Base-by-base conservation (phyloP, 2,113 vertebrate genomes). In the Saguinus imperator region DNA sequence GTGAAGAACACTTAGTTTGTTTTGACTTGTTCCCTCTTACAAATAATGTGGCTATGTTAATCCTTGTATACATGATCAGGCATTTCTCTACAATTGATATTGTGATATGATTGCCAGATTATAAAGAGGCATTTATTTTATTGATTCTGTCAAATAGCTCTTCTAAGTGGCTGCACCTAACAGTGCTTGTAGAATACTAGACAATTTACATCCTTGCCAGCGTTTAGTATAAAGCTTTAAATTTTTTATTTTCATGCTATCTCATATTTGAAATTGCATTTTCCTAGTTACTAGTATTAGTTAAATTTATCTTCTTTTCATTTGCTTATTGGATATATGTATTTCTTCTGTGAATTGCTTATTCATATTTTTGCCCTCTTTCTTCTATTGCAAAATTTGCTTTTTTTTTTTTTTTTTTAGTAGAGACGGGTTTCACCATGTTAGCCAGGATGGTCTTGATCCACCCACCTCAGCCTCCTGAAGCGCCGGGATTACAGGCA, bases 401-500 rank as follows among this genome's bases (percentile, higher is more conserved):
- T 88, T 88, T 95, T 61, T 61, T 40, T 80, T 72, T 91, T 96
- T 61, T 68, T 35, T 79, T 72, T 91, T 95, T 17, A 52, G 50
- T 17, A 52, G 16, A 52, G 50, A 52, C 0, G 4, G 16, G 50
- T 52, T 52, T 52, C 50, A 52, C 12, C 14, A 52, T 52, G 14
- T 52, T 52, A 52, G 50, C 50, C 50, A 52, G 50, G 50, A 52
- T 52, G 50, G 14, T 52, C 50, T 52, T 52, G 50, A 52, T 52
- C 50, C 50, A 52, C 50, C 50, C 50, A 52, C 50, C 50, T 52
- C 50, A 52, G 14, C 50, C 16, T 52, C 50, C 50, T 14, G 16
- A 52, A 52, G 14, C 16, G 50, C 14, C 16, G 14, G 16, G 14
- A 52, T 17, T 52, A 52, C 50, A 52, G 50, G 50, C 50, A 52